Evolutionary conservation across 2,888 invertebrate genomes (phyloP), one percentile per base, ranked within the genome.

Genomic region (Melinopterus prodromus): DNA sequence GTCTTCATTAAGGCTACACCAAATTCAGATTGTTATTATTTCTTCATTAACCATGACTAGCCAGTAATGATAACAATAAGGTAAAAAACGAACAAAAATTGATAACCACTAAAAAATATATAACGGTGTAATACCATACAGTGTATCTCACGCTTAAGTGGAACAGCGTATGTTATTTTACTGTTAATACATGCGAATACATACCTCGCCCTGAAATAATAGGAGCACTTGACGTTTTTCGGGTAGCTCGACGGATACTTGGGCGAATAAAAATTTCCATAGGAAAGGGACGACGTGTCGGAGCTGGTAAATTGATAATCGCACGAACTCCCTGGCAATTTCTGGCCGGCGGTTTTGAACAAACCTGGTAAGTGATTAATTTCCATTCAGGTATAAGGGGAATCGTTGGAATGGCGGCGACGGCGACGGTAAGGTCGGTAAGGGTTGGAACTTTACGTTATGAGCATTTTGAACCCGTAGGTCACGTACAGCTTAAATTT

Each of bases 221-320:
- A 97, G 80, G 96, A 93, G 90, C 98, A 98, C 87, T 95, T 93
- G 86, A 97, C 94, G 89, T 97, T 96, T 89, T 95, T 95, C 16
- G 98, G 98, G 90, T 99, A 99, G 86, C 95, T 95, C 85, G 98
- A 98, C 82, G 99, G 99, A 91, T 98, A 99, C 80, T 96, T 94
- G 0, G 98, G 98, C 78, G 98, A 98, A 90, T 96, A 97, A 87
- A 97, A 94, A 80, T 94, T 93, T 79, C 97, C 96, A 88, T 95
- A 93, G 16, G 92, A 91, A 80, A 93, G 93, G 80, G 93, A 93
- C 81, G 93, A 91, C 86, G 92, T 92, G 85, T 94, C 93, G 70
- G 93, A 93, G 87, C 95, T 94, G 87, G 94, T 92, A 90, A 97
- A 97, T 90, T 95, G 95, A 90, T 94, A 95, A 90, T 97, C 96